Base-by-base conservation (phyloP, 2,113 vertebrate genomes). In the Dryoscopus gambensis region DNA sequence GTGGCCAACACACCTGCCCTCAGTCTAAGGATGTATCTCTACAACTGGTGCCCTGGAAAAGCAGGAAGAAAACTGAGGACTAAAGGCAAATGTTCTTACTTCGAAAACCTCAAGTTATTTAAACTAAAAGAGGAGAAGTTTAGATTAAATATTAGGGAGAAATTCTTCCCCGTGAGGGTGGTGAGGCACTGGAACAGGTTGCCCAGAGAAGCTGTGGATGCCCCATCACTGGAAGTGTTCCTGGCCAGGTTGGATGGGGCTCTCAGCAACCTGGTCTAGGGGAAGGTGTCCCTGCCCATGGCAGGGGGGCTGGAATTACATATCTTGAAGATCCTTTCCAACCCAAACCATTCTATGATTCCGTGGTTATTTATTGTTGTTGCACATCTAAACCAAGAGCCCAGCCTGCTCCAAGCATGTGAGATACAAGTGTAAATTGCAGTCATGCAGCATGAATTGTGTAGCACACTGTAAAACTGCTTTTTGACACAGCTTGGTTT, bases 21-120 rank as follows among this genome's bases (percentile, higher is more conserved):
- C 28, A 17, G n/a, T 1, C 2, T 3, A 14, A 57, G 28, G 22
- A 42, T 4, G 1, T 3, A 6, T 20, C 76, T 25, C 33, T 24
- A 7, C 71, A 39, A 16, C 5, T 11, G 68, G 24, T 4, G 10
- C 53, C 28, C 18, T 21, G 39, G 56, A 73, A 79, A 50, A 76
- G n/a, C 5, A 6, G 27, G 10, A 16, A 24, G 53, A 50, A 76
- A 85, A 71, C 0, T 6, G 18, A 57, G 22, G 20, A 46, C 50
- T 35, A 23, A 52, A 60, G 4, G 19, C 15, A 7, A 1, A 0
- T 10, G 15, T n/a, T 71, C 56, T 40, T 74, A 20, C 23, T 44
- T 13, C 13, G 31, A 94, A 55, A 75, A 56, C 19, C 24, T 53
- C 27, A 30, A 35, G 56, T 46, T 68, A 5, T 19, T 64, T 39